A percentile compares a stretch with the other conserved stretches of the same genome.
These are phyloP conservation scores for Panulirus ornatus DNA, from an alignment of 1,140 invertebrate species.

Conservation along the genomic window DNA sequence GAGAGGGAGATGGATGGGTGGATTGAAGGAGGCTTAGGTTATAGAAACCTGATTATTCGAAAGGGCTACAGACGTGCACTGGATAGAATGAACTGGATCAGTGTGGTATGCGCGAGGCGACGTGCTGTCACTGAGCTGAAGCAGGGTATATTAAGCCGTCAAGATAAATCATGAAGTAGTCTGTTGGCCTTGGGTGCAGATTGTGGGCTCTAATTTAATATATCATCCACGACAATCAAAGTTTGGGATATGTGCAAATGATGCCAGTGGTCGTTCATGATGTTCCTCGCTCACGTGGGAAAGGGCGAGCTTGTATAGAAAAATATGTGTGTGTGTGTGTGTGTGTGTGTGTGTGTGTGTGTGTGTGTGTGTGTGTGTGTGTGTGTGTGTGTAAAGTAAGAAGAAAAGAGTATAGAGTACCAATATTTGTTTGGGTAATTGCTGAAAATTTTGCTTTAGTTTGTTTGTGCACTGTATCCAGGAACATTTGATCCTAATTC, in stretches of 20 bases:
- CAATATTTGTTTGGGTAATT: too few species aligned
- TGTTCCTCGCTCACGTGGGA: neutral
- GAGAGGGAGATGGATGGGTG: neutral
- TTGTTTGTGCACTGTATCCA: neutral
- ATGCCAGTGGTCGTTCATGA: neutral
- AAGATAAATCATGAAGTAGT: too few species aligned
- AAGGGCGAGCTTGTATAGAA: neutral
- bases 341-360: conserved; percentile 31
- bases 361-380: conserved; percentile 31
- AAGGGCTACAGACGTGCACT: neutral
- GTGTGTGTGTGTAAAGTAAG: neutral
- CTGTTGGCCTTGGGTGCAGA: too few species aligned
- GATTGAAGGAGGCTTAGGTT: too few species aligned
- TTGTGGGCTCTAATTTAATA: neutral
- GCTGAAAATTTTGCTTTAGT: neutral
- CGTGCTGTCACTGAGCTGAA: too few species aligned
- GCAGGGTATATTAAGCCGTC: too few species aligned
- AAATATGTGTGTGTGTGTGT: conserved; percentile 4
- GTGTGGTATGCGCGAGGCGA: too few species aligned
- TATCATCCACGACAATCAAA: neutral
- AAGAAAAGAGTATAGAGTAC: neutral
- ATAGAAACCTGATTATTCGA: too few species aligned
- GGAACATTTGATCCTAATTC: neutral
- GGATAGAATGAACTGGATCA: neutral
- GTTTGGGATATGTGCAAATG: neutral